phyloP scores from a whole-genome alignment of 2,113 vertebrate genomes.

The Ictalurus furcatus region DNA sequence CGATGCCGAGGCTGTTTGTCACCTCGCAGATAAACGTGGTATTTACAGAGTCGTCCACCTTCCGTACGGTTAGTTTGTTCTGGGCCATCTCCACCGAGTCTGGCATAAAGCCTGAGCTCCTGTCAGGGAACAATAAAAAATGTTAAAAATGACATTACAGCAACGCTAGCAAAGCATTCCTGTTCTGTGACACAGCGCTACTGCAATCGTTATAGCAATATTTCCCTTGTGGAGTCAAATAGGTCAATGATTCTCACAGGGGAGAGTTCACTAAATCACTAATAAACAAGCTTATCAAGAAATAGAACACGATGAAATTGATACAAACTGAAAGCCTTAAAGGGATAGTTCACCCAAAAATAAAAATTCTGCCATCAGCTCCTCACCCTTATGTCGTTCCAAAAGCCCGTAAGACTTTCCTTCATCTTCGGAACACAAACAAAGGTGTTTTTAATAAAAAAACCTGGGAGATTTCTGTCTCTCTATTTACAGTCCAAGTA shows the following conservation, averaged over 20 bases:
- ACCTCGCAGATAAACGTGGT: constrained; percentile 84
- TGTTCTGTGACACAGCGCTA: background rate
- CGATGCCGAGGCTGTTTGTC: constrained; percentile 74
- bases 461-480: too few species aligned
- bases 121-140: constrained; percentile 51
- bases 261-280: background rate
- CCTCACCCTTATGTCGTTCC: too few species aligned
- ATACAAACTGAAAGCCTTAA: too few species aligned
- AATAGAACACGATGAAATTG: background rate
- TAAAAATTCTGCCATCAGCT: too few species aligned
- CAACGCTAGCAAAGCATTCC: background rate
- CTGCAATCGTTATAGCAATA: background rate
- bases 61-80: constrained; percentile 72
- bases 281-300: background rate
- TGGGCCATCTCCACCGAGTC: constrained; percentile 63
- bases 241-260: background rate
- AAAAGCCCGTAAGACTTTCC: too few species aligned
- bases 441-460: too few species aligned
- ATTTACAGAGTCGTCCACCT: constrained; percentile 79
- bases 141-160: background rate
- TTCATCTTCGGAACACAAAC: too few species aligned
- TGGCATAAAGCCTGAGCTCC: constrained; percentile 73
- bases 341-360: too few species aligned
- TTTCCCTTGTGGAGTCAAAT: background rate
- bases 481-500: too few species aligned